Percentiles rank a stretch among this genome's conserved stretches.
Conservation (phyloP, 2,113 vertebrate genomes). For the Callipepla californica region DNA sequence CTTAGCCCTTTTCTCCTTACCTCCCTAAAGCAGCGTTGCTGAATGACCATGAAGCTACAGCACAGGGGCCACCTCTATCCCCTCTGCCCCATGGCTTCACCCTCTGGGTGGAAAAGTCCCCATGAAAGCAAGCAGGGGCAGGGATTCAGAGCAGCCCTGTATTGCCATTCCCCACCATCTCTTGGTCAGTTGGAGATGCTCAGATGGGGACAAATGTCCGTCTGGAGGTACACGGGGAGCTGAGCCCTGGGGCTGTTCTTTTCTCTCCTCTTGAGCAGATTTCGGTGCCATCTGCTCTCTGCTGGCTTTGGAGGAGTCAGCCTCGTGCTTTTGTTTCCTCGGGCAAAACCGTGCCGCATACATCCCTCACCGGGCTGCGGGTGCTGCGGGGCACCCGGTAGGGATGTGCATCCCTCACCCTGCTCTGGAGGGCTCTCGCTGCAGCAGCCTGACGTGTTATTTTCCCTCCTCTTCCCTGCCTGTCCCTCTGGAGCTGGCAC, state of each 20-base stretch:
- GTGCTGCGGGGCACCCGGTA: not conserved
- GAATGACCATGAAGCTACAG: not conserved
- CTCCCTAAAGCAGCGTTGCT: not conserved
- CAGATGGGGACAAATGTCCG: not conserved
- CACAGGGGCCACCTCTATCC: not conserved
- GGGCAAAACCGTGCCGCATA: constrained; percentile 38
- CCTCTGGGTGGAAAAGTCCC: not conserved
- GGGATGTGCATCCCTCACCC: not conserved
- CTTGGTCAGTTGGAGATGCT: not conserved
- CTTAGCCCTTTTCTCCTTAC: not conserved
- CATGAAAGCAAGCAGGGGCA: not conserved
- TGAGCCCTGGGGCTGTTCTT: constrained; percentile 47
- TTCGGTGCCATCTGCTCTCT: constrained; percentile 53
- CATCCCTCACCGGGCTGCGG: not conserved
- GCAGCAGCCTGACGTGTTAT: constrained; percentile 5
- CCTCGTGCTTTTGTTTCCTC: constrained; percentile 17
- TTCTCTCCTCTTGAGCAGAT: constrained; percentile 52
- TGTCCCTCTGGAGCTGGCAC: not conserved
- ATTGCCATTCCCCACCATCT: not conserved
- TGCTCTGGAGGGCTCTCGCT: constrained; percentile 22
- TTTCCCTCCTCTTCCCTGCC: not conserved
- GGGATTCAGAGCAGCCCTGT: not conserved
- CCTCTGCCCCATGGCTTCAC: not conserved
- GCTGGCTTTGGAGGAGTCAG: constrained; percentile 47
- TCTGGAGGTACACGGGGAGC: constrained; percentile 11